Evolutionary conservation across 2,113 vertebrate species (phyloP).

Genomic region (Lophotis ruficrista): DNA sequence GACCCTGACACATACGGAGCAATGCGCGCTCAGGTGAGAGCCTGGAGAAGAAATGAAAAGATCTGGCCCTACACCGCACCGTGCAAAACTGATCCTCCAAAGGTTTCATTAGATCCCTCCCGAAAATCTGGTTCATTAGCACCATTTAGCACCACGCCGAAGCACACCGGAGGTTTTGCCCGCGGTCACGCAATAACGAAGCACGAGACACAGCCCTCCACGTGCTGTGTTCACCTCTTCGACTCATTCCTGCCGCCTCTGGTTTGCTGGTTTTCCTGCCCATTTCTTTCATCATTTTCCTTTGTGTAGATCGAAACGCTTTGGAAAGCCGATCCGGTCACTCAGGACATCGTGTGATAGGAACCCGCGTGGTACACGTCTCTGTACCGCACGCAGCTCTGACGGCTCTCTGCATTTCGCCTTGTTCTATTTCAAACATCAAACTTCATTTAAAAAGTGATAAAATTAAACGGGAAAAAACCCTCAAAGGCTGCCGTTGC

Average conservation of each 20-base stretch:
- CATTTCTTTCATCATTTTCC: neutral
- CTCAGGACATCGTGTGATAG: rapidly evolving
- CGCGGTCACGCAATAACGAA: neutral
- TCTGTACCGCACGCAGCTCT: neutral
- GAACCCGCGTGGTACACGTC: neutral
- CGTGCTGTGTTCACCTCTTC: neutral
- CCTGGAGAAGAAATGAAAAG: neutral
- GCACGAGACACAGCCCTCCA: neutral
- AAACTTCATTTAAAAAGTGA: neutral
- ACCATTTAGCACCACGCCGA: neutral
- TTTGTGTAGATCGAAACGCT: neutral
- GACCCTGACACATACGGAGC: neutral
- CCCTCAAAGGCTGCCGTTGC: neutral
- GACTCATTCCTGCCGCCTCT: neutral
- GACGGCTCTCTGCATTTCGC: neutral
- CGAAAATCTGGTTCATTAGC: rapidly evolving
- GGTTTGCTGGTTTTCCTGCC: neutral
- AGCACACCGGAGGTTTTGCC: neutral
- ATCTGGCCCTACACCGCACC: neutral
- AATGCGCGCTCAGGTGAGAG: neutral
- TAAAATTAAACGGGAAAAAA: neutral
- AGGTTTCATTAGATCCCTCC: neutral
- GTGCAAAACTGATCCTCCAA: neutral
- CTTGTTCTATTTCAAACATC: neutral
- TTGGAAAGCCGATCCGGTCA: neutral